These are phyloP conservation scores for Pelecanus crispus DNA, from an alignment of 2,113 vertebrate species.

Conservation along the genomic window DNA sequence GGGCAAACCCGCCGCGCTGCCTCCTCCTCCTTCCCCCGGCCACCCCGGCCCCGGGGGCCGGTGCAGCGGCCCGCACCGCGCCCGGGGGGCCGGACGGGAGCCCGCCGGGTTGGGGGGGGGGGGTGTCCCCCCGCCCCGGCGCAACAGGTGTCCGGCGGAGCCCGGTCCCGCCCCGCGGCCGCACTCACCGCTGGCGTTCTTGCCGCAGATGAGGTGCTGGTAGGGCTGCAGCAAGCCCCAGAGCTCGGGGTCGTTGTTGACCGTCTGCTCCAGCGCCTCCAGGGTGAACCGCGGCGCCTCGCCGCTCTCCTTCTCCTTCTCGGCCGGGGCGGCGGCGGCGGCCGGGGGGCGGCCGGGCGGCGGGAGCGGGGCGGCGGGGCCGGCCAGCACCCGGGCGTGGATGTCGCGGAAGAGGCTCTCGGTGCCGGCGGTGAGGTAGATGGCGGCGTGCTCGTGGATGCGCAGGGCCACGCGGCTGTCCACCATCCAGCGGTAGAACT, in stretches of 20 bases:
- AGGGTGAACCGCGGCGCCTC: constrained; percentile 84
- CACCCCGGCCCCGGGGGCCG: not conserved
- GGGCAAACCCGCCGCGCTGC: not conserved
- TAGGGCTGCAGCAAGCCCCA: constrained; percentile 89
- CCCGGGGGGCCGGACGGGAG: not conserved
- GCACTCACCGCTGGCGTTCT: constrained; percentile 91
- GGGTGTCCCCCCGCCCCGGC: not conserved
- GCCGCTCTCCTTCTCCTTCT: constrained; percentile 53
- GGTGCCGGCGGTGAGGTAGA: constrained; percentile 92
- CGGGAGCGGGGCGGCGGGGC: constrained; percentile 32
- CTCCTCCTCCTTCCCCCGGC: not conserved
- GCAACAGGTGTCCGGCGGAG: not conserved
- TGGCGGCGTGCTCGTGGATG: constrained; percentile 94
- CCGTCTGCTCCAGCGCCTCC: constrained; percentile 89
- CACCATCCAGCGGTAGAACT: constrained; percentile 98
- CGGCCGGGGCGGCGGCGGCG: not conserved
- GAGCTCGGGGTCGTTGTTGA: constrained; percentile 88
- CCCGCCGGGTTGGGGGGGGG: too few relatives aligned
- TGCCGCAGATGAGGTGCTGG: constrained; percentile 93
- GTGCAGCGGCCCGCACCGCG: not conserved
- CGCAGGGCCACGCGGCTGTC: constrained; percentile 90
- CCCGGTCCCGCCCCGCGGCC: not conserved
- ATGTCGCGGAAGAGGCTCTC: constrained; percentile 93
- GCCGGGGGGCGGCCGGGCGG: constrained; percentile 25
- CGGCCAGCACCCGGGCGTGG: constrained; percentile 76